These are phyloP conservation scores for Dryococelus australis DNA, from an alignment of 2,888 invertebrate species.

Conservation along the genomic window DNA sequence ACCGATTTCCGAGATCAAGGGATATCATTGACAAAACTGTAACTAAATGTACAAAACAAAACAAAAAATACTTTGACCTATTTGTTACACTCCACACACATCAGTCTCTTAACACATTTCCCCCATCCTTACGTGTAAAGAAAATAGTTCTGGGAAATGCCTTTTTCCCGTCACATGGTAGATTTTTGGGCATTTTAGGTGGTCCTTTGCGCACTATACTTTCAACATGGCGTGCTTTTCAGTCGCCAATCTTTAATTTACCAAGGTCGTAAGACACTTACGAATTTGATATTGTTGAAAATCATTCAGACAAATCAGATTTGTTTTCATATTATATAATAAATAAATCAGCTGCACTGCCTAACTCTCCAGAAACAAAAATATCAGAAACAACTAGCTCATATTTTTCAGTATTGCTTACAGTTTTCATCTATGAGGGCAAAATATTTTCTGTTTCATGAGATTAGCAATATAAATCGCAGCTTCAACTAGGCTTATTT, in stretches of 20 bases:
- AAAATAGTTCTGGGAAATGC: not conserved
- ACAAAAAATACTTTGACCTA: not conserved
- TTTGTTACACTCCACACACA: not conserved
- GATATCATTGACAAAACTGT: not conserved
- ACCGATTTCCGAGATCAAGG: conserved; percentile 6
- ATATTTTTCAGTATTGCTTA: not conserved
- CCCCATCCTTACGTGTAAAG: not conserved
- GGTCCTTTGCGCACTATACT: not conserved
- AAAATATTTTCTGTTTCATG: not conserved
- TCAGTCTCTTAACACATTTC: not conserved
- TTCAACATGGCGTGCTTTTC: too few species aligned
- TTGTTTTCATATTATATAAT: not conserved
- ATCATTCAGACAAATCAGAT: not conserved
- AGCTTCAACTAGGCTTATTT: not conserved
- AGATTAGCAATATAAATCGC: not conserved
- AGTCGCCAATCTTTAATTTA: too few species aligned
- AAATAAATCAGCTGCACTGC: not conserved
- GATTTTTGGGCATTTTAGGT: not conserved
- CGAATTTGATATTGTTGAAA: not conserved
- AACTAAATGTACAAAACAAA: not conserved
- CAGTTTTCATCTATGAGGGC: not conserved
- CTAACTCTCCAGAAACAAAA: not conserved
- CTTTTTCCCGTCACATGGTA: not conserved
- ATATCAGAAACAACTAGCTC: not conserved
- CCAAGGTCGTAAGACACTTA: too few species aligned